Evolutionary conservation across 2,797 vertebrate species (phyloP).

Genomic region (Pelobates cultripes): DNA sequence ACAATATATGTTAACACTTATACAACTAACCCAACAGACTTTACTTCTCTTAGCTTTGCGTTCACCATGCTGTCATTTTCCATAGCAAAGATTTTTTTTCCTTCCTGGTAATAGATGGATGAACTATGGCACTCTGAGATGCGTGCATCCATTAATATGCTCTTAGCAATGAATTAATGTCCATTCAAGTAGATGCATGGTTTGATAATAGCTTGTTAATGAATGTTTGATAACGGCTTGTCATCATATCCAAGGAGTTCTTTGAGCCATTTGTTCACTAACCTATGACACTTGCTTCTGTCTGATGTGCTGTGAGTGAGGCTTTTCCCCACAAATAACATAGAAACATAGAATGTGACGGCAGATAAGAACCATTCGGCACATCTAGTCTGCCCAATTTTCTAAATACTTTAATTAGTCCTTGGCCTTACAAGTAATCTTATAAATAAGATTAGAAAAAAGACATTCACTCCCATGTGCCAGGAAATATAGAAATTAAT

Average conservation of each 20-base stretch:
- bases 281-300: constrained; percentile 43
- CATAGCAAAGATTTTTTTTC: background rate
- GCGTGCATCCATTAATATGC: constrained; percentile 46
- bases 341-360: too few species aligned
- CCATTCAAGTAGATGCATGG: constrained; percentile 37
- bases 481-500: background rate
- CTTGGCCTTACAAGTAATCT: too few species aligned
- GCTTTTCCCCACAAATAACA: constrained; percentile 14
- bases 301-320: constrained; percentile 23
- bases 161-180: constrained; percentile 49
- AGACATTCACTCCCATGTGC: constrained; percentile 1
- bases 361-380: too few species aligned
- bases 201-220: constrained; percentile 52
- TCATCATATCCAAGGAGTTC: constrained; percentile 37
- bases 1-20: background rate
- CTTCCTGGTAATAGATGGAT: constrained; percentile 21
- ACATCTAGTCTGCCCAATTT: too few species aligned
- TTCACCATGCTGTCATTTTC: background rate
- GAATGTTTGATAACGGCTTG: constrained; percentile 51
- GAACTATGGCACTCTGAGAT: constrained; percentile 29
- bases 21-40: background rate
- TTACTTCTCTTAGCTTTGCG: background rate
- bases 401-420: too few species aligned
- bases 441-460: constrained; percentile 14
- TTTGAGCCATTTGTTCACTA: constrained; percentile 33